These are phyloP conservation scores for Idaea straminata DNA, from an alignment of 2,888 invertebrate genomes.

Conservation along the genomic window DNA sequence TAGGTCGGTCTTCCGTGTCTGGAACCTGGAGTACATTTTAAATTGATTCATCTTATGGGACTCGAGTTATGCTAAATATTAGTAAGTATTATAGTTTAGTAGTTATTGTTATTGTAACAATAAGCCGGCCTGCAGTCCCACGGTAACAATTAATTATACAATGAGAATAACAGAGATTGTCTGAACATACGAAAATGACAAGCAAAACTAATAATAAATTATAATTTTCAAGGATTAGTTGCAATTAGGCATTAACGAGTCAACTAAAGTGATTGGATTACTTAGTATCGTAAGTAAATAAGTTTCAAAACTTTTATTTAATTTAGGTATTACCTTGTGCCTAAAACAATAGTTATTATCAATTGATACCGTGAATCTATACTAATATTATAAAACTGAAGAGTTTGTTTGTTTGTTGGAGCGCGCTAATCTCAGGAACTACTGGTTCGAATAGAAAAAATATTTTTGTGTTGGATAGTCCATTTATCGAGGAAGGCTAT, in stretches of 20 bases:
- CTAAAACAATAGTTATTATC: not conserved
- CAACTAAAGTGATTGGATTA: not conserved
- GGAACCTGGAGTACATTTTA: too few species aligned
- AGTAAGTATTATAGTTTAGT: constrained; percentile 18
- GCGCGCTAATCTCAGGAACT: too few species aligned
- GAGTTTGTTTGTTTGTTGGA: too few species aligned
- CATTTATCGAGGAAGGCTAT: too few species aligned
- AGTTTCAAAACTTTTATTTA: not conserved
- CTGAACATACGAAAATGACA: constrained; percentile 14
- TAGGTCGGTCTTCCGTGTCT: too few species aligned
- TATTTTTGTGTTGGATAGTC: too few species aligned
- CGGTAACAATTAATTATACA: constrained; percentile 33
- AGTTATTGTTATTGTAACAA: constrained; percentile 21
- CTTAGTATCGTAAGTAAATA: not conserved
- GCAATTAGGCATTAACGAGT: not conserved
- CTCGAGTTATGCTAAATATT: constrained; percentile 14
- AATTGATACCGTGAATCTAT: not conserved
- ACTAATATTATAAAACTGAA: too few species aligned
- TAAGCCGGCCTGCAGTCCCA: constrained; percentile 27
- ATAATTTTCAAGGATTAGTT: constrained; percentile 11
- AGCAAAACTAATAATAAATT: constrained; percentile 16
- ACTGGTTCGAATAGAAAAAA: too few species aligned
- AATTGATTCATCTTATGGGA: constrained; percentile 11
- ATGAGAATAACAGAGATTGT: constrained; percentile 29
- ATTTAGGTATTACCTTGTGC: not conserved